A percentile compares a stretch with the other conserved stretches of the same genome.
These are phyloP conservation scores for Melieria picta DNA, from an alignment of 2,888 invertebrate species.

Conservation along the genomic window DNA sequence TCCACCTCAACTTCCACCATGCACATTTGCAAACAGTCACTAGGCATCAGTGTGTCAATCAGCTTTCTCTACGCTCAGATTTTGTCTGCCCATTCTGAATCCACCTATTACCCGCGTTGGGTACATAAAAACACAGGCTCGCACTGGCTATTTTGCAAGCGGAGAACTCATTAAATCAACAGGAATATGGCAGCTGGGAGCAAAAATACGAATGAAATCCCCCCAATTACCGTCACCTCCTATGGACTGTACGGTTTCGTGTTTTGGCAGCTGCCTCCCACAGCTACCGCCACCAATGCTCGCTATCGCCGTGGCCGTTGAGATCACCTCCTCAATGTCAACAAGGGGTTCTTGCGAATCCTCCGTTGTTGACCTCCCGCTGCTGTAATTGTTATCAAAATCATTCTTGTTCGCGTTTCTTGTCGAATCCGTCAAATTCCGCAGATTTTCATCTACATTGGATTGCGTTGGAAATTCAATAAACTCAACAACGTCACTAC, in stretches of 20 bases:
- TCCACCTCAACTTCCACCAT: too few relatives aligned
- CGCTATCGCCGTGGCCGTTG: constrained; percentile 26
- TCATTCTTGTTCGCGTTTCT: constrained; percentile 32
- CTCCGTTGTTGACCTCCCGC: constrained; percentile 34
- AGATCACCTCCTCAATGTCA: constrained; percentile 39
- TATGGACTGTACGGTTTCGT: not conserved
- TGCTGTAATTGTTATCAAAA: constrained; percentile 35
- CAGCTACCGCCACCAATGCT: not conserved
- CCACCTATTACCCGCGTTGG: too few relatives aligned
- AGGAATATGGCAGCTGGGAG: too few relatives aligned
- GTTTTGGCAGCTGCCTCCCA: not conserved
- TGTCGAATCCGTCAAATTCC: constrained; percentile 13
- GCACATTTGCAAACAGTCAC: too few relatives aligned
- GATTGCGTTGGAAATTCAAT: constrained; percentile 44
- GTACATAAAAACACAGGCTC: too few relatives aligned
- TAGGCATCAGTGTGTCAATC: too few relatives aligned
- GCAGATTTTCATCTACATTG: not conserved
- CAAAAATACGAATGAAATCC: too few relatives aligned
- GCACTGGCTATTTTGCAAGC: too few relatives aligned
- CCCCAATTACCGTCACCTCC: too few relatives aligned
- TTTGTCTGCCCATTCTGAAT: too few relatives aligned
- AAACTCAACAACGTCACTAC: constrained; percentile 50
- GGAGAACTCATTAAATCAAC: too few relatives aligned
- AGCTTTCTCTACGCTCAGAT: too few relatives aligned
- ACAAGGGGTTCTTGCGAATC: constrained; percentile 21